Evolutionary conservation across 2,888 invertebrate species (phyloP), one percentile per base, ranked within the genome.

Genomic region (Congeria kusceri): DNA sequence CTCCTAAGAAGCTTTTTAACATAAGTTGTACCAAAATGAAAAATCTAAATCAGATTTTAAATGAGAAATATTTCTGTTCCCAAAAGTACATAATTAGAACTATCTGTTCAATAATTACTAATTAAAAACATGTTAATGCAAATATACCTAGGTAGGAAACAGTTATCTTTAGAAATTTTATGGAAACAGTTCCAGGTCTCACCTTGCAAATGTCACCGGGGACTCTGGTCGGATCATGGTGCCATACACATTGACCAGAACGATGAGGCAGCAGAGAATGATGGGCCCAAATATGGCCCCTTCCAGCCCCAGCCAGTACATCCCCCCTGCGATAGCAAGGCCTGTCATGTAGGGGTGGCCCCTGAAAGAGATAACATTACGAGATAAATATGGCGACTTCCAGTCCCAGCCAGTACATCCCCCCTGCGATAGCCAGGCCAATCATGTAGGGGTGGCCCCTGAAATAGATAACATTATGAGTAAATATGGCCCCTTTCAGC

Each of bases 271-370:
- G 93, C 99, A 99, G 0, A 99, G 95, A 64, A 99, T 95, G 39
- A 99, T 95, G 0, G 99, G 99, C 0, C 99, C 99, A 77, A 99
- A 96, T 86, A 99, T 97, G 0, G 99, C 99, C 0, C 99, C 99
- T 94, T 99, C 98, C 72, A 98, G 96, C 0, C 99, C 99, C 86
- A 99, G 95, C 95, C 98, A 99, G 94, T 98, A 98, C 92, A 99
- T 97, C 61, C 99, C 99, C 15, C 99, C 99, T 23, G 98, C 99
- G 91, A 99, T 98, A 1, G 99, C 97, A 69, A 99, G 94, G 46
- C 98, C 99, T 11, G 99, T 99, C 80, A 99, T 95, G 94, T 99
- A 99, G 0, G 99, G 99, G 94, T 99, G 99, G 1, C 98, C 98
- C 27, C 98, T 97, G 91, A 68, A 91, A 90, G 15, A 68, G 47